Conservation (phyloP, 2,888 invertebrate genomes). For the Tortricodes alternella region DNA sequence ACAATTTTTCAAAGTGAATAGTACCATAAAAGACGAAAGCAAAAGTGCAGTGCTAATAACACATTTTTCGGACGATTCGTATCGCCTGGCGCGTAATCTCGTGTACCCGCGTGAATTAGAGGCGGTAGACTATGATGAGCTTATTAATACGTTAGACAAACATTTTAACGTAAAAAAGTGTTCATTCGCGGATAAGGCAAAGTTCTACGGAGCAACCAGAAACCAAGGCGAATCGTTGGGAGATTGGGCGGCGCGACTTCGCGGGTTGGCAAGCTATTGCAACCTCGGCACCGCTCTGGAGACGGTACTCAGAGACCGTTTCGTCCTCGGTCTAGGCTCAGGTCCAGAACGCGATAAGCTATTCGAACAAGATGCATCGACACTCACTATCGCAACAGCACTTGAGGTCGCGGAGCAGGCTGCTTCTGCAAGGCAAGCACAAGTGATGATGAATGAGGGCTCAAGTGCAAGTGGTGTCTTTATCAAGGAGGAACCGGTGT, state of each 20-base stretch:
- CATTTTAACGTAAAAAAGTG: slow-evolving; percentile 29
- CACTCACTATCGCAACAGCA: slow-evolving; percentile 27
- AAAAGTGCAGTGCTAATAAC: neutral
- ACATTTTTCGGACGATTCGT: slow-evolving; percentile 10
- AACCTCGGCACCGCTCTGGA: slow-evolving; percentile 34
- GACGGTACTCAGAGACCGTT: slow-evolving; percentile 33
- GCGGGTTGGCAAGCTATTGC: slow-evolving; percentile 30
- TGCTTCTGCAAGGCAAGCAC: slow-evolving; percentile 12
- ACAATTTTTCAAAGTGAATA: neutral
- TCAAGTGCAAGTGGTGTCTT: neutral
- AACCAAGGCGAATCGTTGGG: slow-evolving; percentile 11
- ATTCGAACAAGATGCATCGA: slow-evolving; percentile 23
- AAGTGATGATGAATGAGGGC: neutral
- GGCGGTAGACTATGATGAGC: neutral
- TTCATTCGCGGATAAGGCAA: slow-evolving; percentile 25
- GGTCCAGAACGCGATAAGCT: slow-evolving; percentile 33
- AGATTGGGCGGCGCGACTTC: slow-evolving; percentile 29
- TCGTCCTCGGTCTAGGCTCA: slow-evolving; percentile 33
- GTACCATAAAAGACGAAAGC: neutral
- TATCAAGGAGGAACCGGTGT: slow-evolving; percentile 34
- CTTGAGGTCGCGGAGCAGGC: slow-evolving; percentile 30
- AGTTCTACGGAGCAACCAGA: slow-evolving; percentile 18
- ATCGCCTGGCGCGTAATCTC: slow-evolving; percentile 12
- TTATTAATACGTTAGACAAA: neutral
- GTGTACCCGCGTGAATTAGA: slow-evolving; percentile 13